Evolutionary conservation across 1,140 invertebrate genomes (phyloP), one percentile per base, ranked within the genome.

Genomic region (Psilanteris sp.): DNA sequence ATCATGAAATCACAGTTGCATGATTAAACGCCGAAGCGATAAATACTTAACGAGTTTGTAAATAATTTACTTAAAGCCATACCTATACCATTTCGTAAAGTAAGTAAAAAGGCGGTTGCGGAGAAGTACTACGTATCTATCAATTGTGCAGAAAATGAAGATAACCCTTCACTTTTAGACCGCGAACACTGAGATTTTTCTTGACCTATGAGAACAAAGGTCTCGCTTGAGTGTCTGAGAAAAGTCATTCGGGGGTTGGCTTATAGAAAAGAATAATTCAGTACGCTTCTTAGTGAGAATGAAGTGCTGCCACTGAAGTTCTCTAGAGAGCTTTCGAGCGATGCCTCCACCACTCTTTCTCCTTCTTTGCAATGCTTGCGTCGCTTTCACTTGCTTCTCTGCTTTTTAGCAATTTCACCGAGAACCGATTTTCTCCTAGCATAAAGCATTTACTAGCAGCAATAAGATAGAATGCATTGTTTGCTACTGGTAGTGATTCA

Each of bases 221-320:
- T 79, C 52, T 39, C 64, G 41, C 46, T 77, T 8, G 68, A 68
- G 70, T 55, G 71, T 71, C 57, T 67, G n/a, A 54, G 34, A 76
- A 57, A 41, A 75, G 66, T 26, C 75, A 46, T 68, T 80, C 78
- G 78, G 50, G 62, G 73, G 57, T 64, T 57, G 68, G 22, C 52
- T 68, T 50, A 61, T 78, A 76, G 77, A 77, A 76, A 71, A 79
- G 44, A 72, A 72, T 70, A 85, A 82, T 84, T 64, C 76, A 73
- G 61, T 81, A 84, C 79, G 76, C 75, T 80, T 83, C 82, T 84
- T 77, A 70, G 80, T 48, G 68, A 81, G 83, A 62, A 82, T 83
- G 81, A 83, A 85, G 84, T 85, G 76, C 78, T 57, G 68, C 68
- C 26, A 68, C 59, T 82, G 46, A 82, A 84, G 82, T 82, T 79